Evolutionary conservation across 2,113 vertebrate species (phyloP), one percentile per base, ranked within the genome.

Genomic region (Tyrannus savana): DNA sequence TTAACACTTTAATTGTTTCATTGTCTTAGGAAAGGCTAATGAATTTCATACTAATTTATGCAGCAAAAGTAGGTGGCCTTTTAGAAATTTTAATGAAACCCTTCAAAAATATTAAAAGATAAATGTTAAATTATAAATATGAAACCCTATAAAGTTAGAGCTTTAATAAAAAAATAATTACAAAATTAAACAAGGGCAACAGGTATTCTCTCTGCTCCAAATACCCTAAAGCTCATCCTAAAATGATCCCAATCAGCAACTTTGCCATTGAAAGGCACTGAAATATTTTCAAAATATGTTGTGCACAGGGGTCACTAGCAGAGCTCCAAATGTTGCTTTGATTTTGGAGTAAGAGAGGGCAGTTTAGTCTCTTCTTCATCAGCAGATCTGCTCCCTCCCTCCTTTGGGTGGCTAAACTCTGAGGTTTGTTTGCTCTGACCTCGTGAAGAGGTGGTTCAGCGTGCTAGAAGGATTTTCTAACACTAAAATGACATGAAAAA

Each of bases 401-500:
- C 12, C 9, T 84, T 30, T 50, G 44, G 3, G 12, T 77, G 64
- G 21, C 21, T 37, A 23, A 52, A 42, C 4, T 25, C 23, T 0
- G 2, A 19, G 19, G 18, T 63, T 39, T 86, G 14, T 50, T 79
- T 60, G 2, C 25, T 41, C 37, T 52, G 30, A 33, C 8, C 14
- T 84, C 2, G 2, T 13, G 41, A 12, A 77, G 55, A 30, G 35
- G 12, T 35, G 10, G 30, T 42, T 81, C 59, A 77, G 25, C 18
- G 18, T 5, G 30, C 68, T 77, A 49, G 42, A 87, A 84, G 22
- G 21, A 30, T 67, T 58, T 84, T 75, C 58, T 89, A 47, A 15
- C 28, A 11, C 24, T 72, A 15, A 16, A 5, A 1, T 4, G 7
- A 35, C 9, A 0, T 4, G 27, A 6, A 41, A 44, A 76, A 33